Conservation (phyloP, 2,888 invertebrate species). For the Drosophila borborema region DNA sequence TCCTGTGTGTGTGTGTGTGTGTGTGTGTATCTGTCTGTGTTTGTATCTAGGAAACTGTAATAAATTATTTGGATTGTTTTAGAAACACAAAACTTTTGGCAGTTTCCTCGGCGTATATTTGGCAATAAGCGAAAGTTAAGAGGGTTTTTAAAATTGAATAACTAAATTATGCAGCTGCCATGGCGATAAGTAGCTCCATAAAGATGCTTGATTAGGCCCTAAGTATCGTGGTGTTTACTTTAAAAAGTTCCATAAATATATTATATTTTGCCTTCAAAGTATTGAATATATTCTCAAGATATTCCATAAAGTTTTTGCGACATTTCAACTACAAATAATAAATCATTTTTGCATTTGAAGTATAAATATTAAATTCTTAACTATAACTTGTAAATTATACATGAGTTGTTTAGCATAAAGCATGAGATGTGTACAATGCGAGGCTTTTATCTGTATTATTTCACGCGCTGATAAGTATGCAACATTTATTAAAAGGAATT, state of each 20-base stretch:
- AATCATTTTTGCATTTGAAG: background rate
- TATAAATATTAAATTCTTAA: background rate
- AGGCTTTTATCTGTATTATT: background rate
- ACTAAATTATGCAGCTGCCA: constrained; percentile 34
- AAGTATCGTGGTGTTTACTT: background rate
- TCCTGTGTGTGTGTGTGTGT: background rate
- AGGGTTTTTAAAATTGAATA: constrained; percentile 27
- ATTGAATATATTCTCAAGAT: background rate
- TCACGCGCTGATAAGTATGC: constrained; percentile 33
- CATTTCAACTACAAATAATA: background rate
- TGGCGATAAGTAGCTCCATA: constrained; percentile 15
- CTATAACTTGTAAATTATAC: background rate
- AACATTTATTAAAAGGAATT: constrained; percentile 22
- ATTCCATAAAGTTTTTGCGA: background rate
- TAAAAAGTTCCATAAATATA: constrained; percentile 3
- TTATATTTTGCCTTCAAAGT: background rate
- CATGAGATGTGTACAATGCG: background rate
- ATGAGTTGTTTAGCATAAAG: background rate
- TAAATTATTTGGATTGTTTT: constrained; percentile 73
- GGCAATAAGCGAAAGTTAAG: constrained; percentile 21
- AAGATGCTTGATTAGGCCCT: constrained; percentile 11
- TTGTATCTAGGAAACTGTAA: constrained; percentile 47
- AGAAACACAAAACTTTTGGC: constrained; percentile 34
- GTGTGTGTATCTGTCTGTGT: constrained; percentile 3
- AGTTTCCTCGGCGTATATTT: constrained; percentile 24